phyloP scores from a whole-genome alignment of 2,888 invertebrate genomes.

The Nezara viridula region DNA sequence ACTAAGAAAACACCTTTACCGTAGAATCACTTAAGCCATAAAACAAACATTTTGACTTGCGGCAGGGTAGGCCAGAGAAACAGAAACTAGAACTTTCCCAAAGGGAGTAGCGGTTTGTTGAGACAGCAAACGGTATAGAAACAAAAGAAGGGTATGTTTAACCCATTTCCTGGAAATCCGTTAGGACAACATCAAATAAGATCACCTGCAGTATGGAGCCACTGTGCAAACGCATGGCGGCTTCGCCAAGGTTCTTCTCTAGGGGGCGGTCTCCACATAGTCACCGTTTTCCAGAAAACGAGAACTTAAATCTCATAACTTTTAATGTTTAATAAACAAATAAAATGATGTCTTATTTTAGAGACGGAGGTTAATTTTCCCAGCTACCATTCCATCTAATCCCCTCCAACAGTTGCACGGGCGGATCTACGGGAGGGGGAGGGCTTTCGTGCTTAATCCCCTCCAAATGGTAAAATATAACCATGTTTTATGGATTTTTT shows the following conservation, averaged over 20 bases:
- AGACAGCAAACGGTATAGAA: conserved; percentile 2
- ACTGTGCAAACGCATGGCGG: neutral
- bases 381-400: no score
- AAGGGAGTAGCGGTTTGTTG: conserved; percentile 38
- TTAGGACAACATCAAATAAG: conserved; percentile 2
- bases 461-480: no score
- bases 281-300: neutral
- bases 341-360: no score
- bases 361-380: no score
- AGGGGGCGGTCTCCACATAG: neutral
- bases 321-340: no score
- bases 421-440: no score
- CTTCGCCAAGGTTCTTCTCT: neutral
- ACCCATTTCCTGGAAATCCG: conserved; percentile 46
- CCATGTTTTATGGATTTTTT: no score
- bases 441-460: no score
- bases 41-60: neutral
- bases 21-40: neutral
- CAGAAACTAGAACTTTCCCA: conserved; percentile 21
- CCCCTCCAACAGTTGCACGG: no score
- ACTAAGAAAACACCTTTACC: neutral
- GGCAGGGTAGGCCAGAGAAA: neutral
- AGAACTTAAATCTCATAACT: no score
- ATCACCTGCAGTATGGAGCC: conserved; percentile 45
- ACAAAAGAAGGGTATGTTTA: conserved; percentile 40